Evolutionary conservation across 2,113 vertebrate species (phyloP), one percentile per base, ranked within the genome.

Genomic region (Rana temporaria): DNA sequence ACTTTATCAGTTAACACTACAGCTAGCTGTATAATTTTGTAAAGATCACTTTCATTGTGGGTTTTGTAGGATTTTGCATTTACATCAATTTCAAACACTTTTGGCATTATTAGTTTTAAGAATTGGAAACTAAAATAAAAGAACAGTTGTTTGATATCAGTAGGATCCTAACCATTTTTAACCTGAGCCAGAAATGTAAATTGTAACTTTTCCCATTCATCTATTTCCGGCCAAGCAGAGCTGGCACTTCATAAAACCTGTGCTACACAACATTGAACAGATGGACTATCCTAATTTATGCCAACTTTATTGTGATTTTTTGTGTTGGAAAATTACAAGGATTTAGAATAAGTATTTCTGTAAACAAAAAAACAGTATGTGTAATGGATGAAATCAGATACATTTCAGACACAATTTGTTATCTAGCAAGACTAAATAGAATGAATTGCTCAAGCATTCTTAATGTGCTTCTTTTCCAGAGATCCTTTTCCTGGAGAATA

Each of bases 111-210:
- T 66, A 59, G 70, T 66, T 60, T 57, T 24, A 82, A 82, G 53
- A 73, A 82, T 22, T 82, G 71, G 81, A 76, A 68, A 60, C 62
- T 82, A 82, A 68, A 67, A 82, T 82, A 82, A 82, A 82, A 72
- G 81, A 82, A 82, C 81, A 82, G 81, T 82, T 82, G 81, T 76
- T 82, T 76, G 71, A 82, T 82, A 82, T 76, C 81, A 76, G 63
- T 76, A 34, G 71, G 81, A 82, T 65, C 71, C 52, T 32, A 68
- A 75, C 81, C 72, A 76, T 52, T 76, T 67, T 12, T 59, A 26
- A 18, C 52, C 55, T 68, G 22, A 66, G 81, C 81, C 81, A 82
- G 69, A 82, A 48, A 82, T 82, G 71, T 76, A 82, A 82, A 82
- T 82, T 74, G 62, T 52, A 68, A 68, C 71, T 76, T 82, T 48